Conservation (phyloP, 2,113 vertebrate genomes). For the Mungos mungo region DNA sequence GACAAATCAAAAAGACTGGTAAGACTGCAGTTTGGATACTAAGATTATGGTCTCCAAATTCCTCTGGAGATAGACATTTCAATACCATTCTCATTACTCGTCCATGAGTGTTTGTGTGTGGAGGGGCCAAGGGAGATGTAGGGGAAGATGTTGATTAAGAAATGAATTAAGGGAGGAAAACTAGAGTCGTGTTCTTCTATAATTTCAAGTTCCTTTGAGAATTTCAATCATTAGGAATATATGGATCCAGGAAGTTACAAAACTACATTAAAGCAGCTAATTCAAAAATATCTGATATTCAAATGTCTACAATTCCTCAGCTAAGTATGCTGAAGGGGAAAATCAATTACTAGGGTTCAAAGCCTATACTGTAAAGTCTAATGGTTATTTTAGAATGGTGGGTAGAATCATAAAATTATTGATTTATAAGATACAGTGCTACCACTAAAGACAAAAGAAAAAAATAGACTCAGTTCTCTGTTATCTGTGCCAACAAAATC, state of each 20-base stretch:
- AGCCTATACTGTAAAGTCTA: slow-evolving; percentile 25
- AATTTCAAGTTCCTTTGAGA: background rate
- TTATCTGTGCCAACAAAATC: background rate
- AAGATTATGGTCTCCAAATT: background rate
- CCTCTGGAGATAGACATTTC: background rate
- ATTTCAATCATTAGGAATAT: background rate
- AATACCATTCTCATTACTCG: background rate
- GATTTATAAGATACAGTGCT: slow-evolving; percentile 18
- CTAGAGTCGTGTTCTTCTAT: background rate
- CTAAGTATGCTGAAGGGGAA: background rate
- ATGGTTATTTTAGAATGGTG: slow-evolving; percentile 13
- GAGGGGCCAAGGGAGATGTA: background rate
- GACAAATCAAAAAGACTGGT: background rate
- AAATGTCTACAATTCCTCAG: background rate
- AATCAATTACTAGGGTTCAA: slow-evolving; percentile 21
- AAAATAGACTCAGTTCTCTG: background rate
- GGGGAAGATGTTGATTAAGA: background rate
- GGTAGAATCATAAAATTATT: slow-evolving; percentile 19
- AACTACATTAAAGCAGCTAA: background rate
- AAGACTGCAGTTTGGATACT: background rate
- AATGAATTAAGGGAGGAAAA: background rate
- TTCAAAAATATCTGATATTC: slow-evolving; percentile 33
- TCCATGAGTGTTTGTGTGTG: background rate
- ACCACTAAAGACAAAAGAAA: background rate
- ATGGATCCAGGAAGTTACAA: background rate